A percentile compares a stretch with the other conserved stretches of the same genome.
Conservation (phyloP, 2,797 vertebrate genomes). For the Remorina albescens region DNA sequence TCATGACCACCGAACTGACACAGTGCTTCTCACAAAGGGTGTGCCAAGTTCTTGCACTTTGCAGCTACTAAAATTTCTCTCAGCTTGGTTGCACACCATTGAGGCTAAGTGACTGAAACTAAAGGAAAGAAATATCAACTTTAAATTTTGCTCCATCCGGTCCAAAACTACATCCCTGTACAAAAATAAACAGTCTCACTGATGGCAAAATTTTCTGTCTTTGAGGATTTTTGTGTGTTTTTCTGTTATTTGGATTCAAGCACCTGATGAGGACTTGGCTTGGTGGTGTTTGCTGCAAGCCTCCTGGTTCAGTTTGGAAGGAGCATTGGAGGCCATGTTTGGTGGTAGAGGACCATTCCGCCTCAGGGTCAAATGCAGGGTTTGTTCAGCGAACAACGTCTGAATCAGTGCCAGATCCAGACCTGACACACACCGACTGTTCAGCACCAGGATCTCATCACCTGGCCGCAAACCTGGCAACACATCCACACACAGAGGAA, state of each 20-base stretch:
- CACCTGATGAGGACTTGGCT: constrained; percentile 91
- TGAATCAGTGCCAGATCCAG: constrained; percentile 91
- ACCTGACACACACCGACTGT: constrained; percentile 85
- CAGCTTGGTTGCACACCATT: constrained; percentile 17
- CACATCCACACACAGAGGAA: neutral
- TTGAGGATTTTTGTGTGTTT: neutral
- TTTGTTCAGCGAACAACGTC: constrained; percentile 88
- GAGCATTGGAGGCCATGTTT: constrained; percentile 62
- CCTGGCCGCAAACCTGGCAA: constrained; percentile 88
- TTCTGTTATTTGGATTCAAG: constrained; percentile 14
- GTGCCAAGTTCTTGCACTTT: constrained; percentile 9
- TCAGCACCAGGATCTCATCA: constrained; percentile 91
- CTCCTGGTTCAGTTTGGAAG: constrained; percentile 70
- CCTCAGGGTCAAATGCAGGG: constrained; percentile 86
- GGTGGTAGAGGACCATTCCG: constrained; percentile 59
- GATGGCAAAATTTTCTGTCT: neutral
- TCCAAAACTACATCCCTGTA: neutral
- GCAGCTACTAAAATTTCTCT: neutral
- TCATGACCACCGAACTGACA: constrained; percentile 11
- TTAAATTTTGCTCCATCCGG: constrained; percentile 9
- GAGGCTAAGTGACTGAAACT: constrained; percentile 20
- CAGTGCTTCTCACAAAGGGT: neutral
- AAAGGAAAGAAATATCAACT: constrained; percentile 5
- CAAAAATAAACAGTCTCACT: neutral
- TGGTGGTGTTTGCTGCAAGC: constrained; percentile 87